phyloP scores from a whole-genome alignment of 2,113 vertebrate species.

The Leucoraja erinaceus region DNA sequence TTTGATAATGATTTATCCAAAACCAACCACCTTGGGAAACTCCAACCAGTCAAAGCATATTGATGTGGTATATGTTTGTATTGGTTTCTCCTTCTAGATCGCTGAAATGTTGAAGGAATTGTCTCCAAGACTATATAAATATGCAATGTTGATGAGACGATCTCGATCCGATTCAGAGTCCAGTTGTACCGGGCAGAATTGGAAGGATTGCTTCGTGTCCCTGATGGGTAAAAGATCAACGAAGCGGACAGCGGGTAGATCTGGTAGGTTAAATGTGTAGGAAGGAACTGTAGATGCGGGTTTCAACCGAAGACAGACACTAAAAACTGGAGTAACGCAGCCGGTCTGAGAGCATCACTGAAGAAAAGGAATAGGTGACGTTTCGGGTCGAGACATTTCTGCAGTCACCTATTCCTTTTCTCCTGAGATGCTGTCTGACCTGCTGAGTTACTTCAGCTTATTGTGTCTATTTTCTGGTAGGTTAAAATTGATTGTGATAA shows the following conservation, averaged over 20 bases:
- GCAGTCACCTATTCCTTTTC: too few relatives aligned
- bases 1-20: too few relatives aligned
- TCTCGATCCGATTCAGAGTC: too few relatives aligned
- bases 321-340: too few relatives aligned
- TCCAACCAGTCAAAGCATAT: background rate
- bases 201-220: background rate
- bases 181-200: too few relatives aligned
- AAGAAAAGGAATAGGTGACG: too few relatives aligned
- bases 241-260: background rate
- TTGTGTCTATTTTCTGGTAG: background rate
- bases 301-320: too few relatives aligned
- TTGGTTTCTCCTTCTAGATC: background rate
- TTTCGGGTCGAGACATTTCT: too few relatives aligned
- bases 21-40: background rate
- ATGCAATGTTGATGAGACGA: background rate
- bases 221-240: conserved; percentile 16
- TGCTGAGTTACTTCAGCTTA: too few relatives aligned
- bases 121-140: background rate
- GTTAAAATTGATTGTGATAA: background rate
- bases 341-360: too few relatives aligned
- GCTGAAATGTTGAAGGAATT: background rate
- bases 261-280: background rate
- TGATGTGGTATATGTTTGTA: background rate
- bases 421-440: too few relatives aligned
- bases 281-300: too few relatives aligned